Evolutionary conservation across 2,113 vertebrate genomes (phyloP).

Genomic region (Trogon surrucura): DNA sequence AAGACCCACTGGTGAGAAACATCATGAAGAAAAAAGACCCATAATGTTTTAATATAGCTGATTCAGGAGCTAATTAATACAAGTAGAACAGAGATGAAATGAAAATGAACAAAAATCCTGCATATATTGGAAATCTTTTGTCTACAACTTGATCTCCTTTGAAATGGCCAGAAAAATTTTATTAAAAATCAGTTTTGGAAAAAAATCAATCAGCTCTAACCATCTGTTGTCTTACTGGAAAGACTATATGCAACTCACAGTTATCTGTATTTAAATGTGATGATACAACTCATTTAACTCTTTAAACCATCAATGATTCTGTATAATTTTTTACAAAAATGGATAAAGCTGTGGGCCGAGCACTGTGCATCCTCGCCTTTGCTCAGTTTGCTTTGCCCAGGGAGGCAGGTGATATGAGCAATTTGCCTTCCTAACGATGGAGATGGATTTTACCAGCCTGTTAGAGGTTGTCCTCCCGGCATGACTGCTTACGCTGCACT

Average conservation of each 20-base stretch:
- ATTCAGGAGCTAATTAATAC: not conserved
- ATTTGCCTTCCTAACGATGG: accelerated
- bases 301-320: not conserved
- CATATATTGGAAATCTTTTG: not conserved
- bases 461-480: not conserved
- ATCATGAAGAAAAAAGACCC: not conserved
- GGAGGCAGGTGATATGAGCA: not conserved
- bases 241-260: not conserved
- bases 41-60: not conserved
- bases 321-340: not conserved
- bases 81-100: not conserved
- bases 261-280: not conserved
- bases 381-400: not conserved
- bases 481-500: accelerated
- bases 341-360: not conserved
- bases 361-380: not conserved
- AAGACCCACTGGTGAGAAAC: not conserved
- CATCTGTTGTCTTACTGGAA: not conserved
- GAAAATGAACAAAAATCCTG: not conserved
- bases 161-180: not conserved
- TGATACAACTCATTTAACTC: not conserved
- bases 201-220: not conserved
- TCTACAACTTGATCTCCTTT: not conserved
- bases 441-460: not conserved
- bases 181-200: not conserved